Evolutionary conservation across 1,140 invertebrate species (phyloP).

Genomic region (Drosophila tani): DNA sequence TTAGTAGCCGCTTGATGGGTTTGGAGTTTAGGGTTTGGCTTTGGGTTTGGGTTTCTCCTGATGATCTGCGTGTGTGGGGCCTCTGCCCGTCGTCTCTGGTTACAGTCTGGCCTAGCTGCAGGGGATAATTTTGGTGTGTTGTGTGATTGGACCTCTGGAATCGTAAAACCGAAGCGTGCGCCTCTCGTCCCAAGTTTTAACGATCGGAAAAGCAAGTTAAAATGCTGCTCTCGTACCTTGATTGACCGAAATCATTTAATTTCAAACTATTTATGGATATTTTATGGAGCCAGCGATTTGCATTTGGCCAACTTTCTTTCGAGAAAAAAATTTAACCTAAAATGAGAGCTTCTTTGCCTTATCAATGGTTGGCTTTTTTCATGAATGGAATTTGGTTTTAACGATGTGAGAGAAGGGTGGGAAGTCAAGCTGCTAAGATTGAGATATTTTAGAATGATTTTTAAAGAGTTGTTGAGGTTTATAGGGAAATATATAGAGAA

Average conservation of each 20-base stretch:
- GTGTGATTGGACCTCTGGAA: constrained; percentile 30
- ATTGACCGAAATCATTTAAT: constrained; percentile 50
- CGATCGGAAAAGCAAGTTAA: constrained; percentile 25
- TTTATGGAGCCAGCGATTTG: constrained; percentile 38
- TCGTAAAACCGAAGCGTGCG: constrained; percentile 51
- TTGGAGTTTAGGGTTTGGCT: constrained; percentile 1
- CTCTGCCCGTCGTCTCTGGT: background rate
- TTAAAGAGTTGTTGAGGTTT: background rate
- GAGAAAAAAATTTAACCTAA: constrained; percentile 3
- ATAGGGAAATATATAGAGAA: background rate
- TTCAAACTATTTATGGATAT: constrained; percentile 51
- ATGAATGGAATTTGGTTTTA: constrained; percentile 38
- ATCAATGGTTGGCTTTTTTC: constrained; percentile 6
- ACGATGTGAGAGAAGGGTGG: constrained; percentile 36
- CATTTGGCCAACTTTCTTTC: constrained; percentile 54
- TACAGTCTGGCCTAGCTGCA: constrained; percentile 31
- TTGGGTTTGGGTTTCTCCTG: constrained; percentile 8
- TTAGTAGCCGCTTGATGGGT: constrained; percentile 27
- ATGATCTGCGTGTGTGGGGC: constrained; percentile 19
- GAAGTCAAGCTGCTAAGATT: constrained; percentile 13
- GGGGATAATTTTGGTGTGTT: constrained; percentile 28
- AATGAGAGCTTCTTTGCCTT: background rate
- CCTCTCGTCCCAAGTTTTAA: constrained; percentile 21
- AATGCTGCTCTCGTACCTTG: constrained; percentile 29
- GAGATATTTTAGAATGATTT: constrained; percentile 8